Evolutionary conservation across 2,888 invertebrate species (phyloP).

Genomic region (Drosophila borealis): DNA sequence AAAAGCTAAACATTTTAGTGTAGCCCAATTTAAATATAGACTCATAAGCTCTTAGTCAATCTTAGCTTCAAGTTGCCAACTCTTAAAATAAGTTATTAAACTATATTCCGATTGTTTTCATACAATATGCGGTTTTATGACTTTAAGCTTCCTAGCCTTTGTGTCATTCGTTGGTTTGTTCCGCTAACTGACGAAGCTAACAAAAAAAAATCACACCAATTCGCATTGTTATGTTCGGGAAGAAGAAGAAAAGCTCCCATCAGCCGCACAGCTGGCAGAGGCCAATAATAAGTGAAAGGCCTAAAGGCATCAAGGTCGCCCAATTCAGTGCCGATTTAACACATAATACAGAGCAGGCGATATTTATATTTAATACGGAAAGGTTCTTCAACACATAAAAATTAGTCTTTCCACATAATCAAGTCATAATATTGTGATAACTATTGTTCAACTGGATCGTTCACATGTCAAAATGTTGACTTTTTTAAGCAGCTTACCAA

Average conservation of each 20-base stretch:
- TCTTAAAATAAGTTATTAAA: conserved; percentile 36
- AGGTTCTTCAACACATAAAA: conserved; percentile 68
- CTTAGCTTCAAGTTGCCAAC: background rate
- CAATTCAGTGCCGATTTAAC: conserved; percentile 62
- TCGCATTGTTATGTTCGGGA: conserved; percentile 41
- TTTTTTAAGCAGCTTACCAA: conserved; percentile 65
- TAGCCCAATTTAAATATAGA: no score
- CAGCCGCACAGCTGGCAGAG: conserved; percentile 7
- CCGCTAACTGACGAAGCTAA: conserved; percentile 15
- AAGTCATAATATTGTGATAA: conserved; percentile 79
- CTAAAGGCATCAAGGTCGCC: conserved; percentile 56
- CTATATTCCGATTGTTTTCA: conserved; percentile 39
- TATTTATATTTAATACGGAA: conserved; percentile 28
- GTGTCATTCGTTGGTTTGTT: conserved; percentile 27
- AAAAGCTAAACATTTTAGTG: no score
- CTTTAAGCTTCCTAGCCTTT: conserved; percentile 28
- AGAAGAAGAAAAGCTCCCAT: conserved; percentile 33
- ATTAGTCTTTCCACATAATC: conserved; percentile 76
- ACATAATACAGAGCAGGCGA: conserved; percentile 71
- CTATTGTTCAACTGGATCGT: conserved; percentile 45
- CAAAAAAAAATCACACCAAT: conserved; percentile 36
- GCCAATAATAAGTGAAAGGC: conserved; percentile 56
- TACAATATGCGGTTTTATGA: conserved; percentile 13
- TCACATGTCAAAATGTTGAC: conserved; percentile 22
- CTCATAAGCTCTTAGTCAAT: background rate